These are phyloP conservation scores for Hypothenemus hampei DNA, from an alignment of 1,140 invertebrate species.

Conservation along the genomic window DNA sequence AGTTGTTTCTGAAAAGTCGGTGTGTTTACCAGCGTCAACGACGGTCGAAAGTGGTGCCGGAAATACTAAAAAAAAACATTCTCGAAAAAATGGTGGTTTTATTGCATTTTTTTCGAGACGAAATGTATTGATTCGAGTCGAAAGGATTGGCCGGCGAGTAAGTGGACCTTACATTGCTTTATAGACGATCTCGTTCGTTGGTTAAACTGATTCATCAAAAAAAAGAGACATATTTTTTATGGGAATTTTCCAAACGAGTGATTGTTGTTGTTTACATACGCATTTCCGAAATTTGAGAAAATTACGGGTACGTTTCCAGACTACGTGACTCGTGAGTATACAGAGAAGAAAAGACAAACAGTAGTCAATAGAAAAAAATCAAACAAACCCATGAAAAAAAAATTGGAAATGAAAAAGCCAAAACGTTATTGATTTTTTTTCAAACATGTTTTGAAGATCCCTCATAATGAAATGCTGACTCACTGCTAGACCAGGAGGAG, in stretches of 20 bases:
- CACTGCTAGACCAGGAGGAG: not conserved
- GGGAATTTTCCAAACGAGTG: constrained; percentile 47
- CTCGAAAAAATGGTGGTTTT: constrained; percentile 36
- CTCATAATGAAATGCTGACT: constrained; percentile 27
- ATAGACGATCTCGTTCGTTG: too few species aligned
- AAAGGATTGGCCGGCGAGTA: constrained; percentile 46
- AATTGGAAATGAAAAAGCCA: constrained; percentile 34
- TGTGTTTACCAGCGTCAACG: constrained; percentile 27
- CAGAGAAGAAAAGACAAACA: too few species aligned
- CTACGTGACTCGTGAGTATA: constrained; percentile 15
- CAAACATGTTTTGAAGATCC: constrained; percentile 34
- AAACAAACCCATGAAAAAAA: constrained; percentile 17
- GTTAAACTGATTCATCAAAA: constrained; percentile 47
- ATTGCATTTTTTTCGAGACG: constrained; percentile 44
- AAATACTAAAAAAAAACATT: constrained; percentile 34
- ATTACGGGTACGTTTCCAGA: constrained; percentile 11
- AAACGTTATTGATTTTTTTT: constrained; percentile 41
- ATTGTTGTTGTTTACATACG: constrained; percentile 39
- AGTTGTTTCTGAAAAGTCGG: constrained; percentile 34
- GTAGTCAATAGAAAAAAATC: too few species aligned
- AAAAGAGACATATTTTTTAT: constrained; percentile 45
- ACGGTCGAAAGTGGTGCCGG: constrained; percentile 21
- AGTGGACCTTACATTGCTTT: constrained; percentile 44
- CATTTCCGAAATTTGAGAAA: constrained; percentile 43
- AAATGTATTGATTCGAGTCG: constrained; percentile 45